Base-by-base conservation (phyloP, 1,140 invertebrate genomes). In the Drosophila hydei region DNA sequence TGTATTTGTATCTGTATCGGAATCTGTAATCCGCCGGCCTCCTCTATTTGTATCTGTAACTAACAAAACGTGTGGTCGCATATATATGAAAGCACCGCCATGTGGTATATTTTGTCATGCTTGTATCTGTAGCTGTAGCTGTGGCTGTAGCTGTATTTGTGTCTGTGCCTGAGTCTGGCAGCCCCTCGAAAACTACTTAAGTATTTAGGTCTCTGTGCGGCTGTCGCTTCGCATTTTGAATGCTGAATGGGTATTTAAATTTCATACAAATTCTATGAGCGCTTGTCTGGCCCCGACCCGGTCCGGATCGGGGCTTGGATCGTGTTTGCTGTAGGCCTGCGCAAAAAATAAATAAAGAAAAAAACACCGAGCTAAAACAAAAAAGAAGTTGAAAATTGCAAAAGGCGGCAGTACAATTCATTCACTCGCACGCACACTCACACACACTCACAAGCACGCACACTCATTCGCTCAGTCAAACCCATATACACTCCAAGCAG, bases 201-300 rank as follows among this genome's bases (percentile, higher is more conserved):
- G 83, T 88, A 88, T 88, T 88, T 88, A 88, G 83, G 83, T 88
- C 83, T 85, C 75, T 88, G 83, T 69, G 55, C 60, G 61, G 81
- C 77, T 79, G 83, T 88, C 72, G 83, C 78, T 78, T 88, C 78
- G 78, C 83, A 83, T 83, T 88, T 88, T 79, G 83, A 88, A 88
- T 88, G 83, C 83, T 88, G 83, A 88, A 88, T 83, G 77, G 83
- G 83, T 88, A 88, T 88, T 88, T 88, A 88, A 88, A 88, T 87
- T 87, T 87, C 83, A 87, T 88, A 87, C 83, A 88, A 88, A 88
- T 88, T 88, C 83, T 88, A 88, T 88, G 78, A 80, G 75, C 52
- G 71, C 75, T 56, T 68, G 80, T 85, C 80, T 85, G 75, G 62
- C 54, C 51, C 52, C 47, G 55, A 52, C 56, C 48, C 56, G 51